These are phyloP conservation scores for Oncorhynchus masou DNA, from an alignment of 2,113 vertebrate genomes.

Conservation along the genomic window DNA sequence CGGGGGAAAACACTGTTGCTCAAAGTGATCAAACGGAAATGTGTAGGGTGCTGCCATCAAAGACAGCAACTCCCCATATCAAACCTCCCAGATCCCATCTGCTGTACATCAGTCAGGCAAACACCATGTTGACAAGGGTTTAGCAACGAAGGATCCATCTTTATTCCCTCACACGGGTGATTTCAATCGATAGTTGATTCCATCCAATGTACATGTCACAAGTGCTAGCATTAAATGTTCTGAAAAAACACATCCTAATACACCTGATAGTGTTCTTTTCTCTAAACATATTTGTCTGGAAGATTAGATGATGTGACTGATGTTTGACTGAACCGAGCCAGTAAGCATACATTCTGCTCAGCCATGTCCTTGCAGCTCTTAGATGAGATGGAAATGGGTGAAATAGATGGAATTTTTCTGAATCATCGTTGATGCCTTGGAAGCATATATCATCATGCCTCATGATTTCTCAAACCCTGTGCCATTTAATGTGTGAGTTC, in stretches of 20 bases:
- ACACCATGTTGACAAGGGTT: conserved; percentile 9
- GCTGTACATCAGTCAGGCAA: not conserved
- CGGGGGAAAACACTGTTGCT: not conserved
- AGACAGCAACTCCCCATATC: not conserved
- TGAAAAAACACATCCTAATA: conserved; percentile 11
- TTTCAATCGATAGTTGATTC: conserved; percentile 11
- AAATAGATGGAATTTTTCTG: not conserved
- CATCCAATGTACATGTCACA: conserved; percentile 41
- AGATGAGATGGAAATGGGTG: not conserved
- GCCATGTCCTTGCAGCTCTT: not conserved
- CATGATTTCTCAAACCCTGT: too few species aligned
- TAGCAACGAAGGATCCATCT: conserved; percentile 20
- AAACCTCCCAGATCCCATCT: not conserved
- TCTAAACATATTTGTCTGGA: conserved; percentile 21
- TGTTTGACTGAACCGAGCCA: not conserved
- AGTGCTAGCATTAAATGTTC: not conserved
- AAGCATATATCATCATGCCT: too few species aligned
- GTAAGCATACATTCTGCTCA: not conserved
- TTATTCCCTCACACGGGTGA: conserved; percentile 13
- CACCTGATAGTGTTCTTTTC: conserved; percentile 2
- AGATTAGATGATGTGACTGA: conserved; percentile 21
- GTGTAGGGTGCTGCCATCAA: not conserved
- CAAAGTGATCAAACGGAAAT: not conserved
- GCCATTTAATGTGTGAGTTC: too few species aligned
- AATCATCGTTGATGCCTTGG: too few species aligned